These are phyloP conservation scores for Tribolium madens DNA, from an alignment of 1,140 invertebrate species.

Conservation along the genomic window DNA sequence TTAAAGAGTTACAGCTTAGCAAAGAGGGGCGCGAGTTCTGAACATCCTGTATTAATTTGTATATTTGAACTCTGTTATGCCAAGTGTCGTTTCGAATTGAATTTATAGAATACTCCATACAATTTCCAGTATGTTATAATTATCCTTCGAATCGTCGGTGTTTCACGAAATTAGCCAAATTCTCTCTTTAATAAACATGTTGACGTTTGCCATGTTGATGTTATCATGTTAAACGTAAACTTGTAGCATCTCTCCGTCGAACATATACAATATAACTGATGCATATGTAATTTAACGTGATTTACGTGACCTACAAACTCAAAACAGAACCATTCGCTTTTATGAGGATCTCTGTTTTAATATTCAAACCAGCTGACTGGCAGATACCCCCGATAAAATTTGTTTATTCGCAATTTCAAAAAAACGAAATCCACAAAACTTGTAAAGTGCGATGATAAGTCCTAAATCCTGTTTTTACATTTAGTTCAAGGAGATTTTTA, in stretches of 20 bases:
- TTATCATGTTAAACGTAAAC: neutral
- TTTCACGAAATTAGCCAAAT: neutral
- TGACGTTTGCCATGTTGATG: neutral
- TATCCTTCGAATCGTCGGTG: neutral
- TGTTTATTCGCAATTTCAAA: constrained; percentile 18
- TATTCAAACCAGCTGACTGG: constrained; percentile 29
- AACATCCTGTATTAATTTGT: too few species aligned
- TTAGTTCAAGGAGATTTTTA: too few species aligned
- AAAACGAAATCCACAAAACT: too few species aligned
- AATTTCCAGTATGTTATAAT: too few species aligned
- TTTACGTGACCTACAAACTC: constrained; percentile 28
- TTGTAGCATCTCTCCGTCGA: neutral
- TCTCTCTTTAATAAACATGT: neutral
- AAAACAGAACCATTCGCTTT: constrained; percentile 37
- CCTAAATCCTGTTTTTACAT: too few species aligned
- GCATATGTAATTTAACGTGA: constrained; percentile 26
- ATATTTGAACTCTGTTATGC: too few species aligned
- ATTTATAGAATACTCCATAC: too few species aligned
- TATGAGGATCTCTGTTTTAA: constrained; percentile 19
- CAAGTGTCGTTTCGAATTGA: too few species aligned
- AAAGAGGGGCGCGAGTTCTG: too few species aligned
- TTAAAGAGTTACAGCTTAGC: too few species aligned
- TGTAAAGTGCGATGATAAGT: too few species aligned
- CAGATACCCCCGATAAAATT: constrained; percentile 33
- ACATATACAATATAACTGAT: constrained; percentile 30